Percentiles rank a stretch among this genome's conserved stretches.
These are phyloP conservation scores for Aphelocoma californica DNA, from an alignment of 2,797 vertebrate genomes.

Conservation along the genomic window DNA sequence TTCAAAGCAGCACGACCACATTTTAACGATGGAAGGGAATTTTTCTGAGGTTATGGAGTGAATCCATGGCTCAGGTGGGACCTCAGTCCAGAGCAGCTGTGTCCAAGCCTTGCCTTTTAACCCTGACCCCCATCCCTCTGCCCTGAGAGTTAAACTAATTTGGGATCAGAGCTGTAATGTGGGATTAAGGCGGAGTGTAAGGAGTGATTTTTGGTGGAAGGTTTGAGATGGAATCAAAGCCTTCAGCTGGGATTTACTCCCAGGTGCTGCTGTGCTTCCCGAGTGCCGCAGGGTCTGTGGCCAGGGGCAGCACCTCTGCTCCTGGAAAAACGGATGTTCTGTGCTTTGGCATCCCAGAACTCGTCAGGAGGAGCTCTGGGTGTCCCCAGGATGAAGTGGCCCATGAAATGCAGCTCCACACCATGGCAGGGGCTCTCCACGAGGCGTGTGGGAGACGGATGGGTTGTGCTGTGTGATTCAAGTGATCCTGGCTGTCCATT, in stretches of 20 bases:
- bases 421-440: slow-evolving; percentile 20
- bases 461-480: slow-evolving; percentile 53
- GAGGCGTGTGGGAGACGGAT: slow-evolving; percentile 10
- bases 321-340: neutral
- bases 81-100: neutral
- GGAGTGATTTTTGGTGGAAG: neutral
- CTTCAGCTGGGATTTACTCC: neutral
- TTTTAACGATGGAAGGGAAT: neutral
- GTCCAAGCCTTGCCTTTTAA: neutral
- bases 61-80: neutral
- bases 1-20: accelerated
- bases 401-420: neutral
- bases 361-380: neutral
- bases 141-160: neutral
- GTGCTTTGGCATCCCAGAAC: neutral
- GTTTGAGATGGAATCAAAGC: neutral
- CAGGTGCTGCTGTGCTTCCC: neutral
- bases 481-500: slow-evolving; percentile 33
- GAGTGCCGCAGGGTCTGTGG: neutral
- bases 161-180: neutral
- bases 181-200: neutral
- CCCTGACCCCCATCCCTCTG: neutral
- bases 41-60: neutral
- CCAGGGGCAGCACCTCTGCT: neutral
- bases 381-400: neutral